Base-by-base conservation (phyloP, 1,140 invertebrate genomes). In the Ditylenchus dipsaci region DNA sequence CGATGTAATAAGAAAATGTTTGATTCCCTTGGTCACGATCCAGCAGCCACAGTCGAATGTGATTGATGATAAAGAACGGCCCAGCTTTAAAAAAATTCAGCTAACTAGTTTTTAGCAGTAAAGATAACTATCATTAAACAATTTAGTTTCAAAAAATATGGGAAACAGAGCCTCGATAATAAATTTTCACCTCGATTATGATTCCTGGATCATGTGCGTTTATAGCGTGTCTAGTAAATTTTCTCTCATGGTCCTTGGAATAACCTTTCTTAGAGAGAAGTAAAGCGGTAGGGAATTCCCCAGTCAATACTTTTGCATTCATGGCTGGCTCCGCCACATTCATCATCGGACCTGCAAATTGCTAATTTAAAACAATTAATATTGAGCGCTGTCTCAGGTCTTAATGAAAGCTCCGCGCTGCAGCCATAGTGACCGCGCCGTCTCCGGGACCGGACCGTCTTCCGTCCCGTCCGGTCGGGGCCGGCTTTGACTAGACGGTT, bases 1-100 rank as follows among this genome's bases (percentile, higher is more conserved):
- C 93, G 69, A 98, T 89, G 80, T 89, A 96, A 84, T 97, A 98
- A 0, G 92, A 94, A 86, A 97, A 78, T 1, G 49, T 53, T 15
- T 53, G 49, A n/a, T 65, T 56, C 15, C 73, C 43, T 47, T 77
- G 68, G 17, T 72, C 68, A 38, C 60, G 21, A 38, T 79, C 76
- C 29, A 63, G 23, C 47, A 74, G 62, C 43, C 42, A 57, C 30
- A 74, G 59, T 63, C 15, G 21, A n/a, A 77, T 76, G 43, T 38
- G 63, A 64, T 78, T 78, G 15, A 79, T 63, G 17, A 78, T 79
- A 62, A 72, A 1, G 76, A 63, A 7, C 69, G 69, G 17, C 72
- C 77, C 15, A 78, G 61, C 57, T 77, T 38, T 26, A 78, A 38
- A 11, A 11, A 5, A 38, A 38, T 38, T 38, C 3, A 38, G 33